Percentiles rank a stretch among this genome's conserved stretches.
These are phyloP conservation scores for Torymus texanus DNA, from an alignment of 2,888 invertebrate genomes.

Conservation along the genomic window DNA sequence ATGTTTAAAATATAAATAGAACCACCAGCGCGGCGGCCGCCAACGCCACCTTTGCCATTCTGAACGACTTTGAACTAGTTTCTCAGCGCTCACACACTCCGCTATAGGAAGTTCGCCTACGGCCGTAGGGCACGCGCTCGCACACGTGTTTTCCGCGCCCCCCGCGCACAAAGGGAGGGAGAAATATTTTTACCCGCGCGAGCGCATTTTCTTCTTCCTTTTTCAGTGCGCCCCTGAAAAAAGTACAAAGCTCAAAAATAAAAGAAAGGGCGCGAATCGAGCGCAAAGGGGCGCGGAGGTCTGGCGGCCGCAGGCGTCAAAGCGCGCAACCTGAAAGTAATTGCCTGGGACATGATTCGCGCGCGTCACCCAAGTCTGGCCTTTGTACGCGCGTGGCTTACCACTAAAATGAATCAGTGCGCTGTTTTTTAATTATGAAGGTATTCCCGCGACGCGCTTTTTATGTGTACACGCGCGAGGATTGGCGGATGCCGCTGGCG, in stretches of 20 bases:
- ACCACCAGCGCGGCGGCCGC: background rate
- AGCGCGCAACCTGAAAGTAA: conserved; percentile 41
- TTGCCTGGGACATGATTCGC: conserved; percentile 51
- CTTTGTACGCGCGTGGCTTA: conserved; percentile 13
- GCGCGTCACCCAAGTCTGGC: background rate
- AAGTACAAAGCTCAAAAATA: background rate
- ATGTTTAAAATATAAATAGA: conserved; percentile 46
- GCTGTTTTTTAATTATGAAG: conserved; percentile 34
- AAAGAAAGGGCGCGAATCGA: background rate
- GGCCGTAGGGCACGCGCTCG: conserved; percentile 16
- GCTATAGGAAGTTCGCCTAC: conserved; percentile 23
- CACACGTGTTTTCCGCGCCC: background rate
- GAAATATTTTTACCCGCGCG: too few species aligned
- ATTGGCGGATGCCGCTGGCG: too few species aligned
- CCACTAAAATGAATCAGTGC: too few species aligned
- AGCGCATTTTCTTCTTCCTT: too few species aligned
- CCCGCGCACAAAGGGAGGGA: background rate
- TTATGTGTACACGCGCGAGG: too few species aligned
- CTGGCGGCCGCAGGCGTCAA: conserved; percentile 17
- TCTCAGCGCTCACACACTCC: background rate
- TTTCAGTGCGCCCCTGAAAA: background rate
- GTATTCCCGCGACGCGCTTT: conserved; percentile 6
- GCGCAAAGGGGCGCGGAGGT: background rate
- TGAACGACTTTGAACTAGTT: conserved; percentile 48
- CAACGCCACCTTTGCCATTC: conserved; percentile 1